These are phyloP conservation scores for Julus scanicus DNA, from an alignment of 2,888 invertebrate species.

Conservation along the genomic window DNA sequence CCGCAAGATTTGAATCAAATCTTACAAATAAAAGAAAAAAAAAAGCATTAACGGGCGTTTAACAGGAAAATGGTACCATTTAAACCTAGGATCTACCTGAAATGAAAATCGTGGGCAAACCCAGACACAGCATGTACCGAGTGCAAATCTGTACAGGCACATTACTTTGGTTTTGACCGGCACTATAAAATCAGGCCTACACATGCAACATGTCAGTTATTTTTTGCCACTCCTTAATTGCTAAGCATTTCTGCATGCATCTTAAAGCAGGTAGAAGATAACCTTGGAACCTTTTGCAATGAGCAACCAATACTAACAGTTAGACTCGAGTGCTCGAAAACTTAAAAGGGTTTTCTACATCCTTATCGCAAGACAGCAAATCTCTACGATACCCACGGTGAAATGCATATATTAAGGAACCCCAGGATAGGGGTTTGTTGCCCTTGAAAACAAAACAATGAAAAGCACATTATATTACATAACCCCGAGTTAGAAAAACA, in stretches of 20 bases:
- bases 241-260: neutral
- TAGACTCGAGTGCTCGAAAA: neutral
- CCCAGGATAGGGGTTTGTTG: no score
- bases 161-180: neutral
- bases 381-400: no score
- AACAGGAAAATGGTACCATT: no score
- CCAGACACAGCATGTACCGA: neutral
- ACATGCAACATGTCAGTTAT: conserved; percentile 30
- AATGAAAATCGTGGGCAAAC: no score
- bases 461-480: no score
- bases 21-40: no score
- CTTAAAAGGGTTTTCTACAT: neutral
- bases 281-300: conserved; percentile 4
- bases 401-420: neutral
- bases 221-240: conserved; percentile 30
- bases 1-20: no score
- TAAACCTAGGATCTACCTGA: no score
- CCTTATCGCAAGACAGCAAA: neutral
- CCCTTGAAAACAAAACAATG: no score
- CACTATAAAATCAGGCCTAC: neutral
- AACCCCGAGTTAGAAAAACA: no score
- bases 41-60: no score
- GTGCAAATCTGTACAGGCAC: neutral
- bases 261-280: conserved; percentile 4
- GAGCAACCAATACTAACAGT: neutral